A percentile compares a stretch with the other conserved stretches of the same genome.
Evolutionary conservation across 1,140 invertebrate species (phyloP).

Genomic region (Panagrolaimus sp.): DNA sequence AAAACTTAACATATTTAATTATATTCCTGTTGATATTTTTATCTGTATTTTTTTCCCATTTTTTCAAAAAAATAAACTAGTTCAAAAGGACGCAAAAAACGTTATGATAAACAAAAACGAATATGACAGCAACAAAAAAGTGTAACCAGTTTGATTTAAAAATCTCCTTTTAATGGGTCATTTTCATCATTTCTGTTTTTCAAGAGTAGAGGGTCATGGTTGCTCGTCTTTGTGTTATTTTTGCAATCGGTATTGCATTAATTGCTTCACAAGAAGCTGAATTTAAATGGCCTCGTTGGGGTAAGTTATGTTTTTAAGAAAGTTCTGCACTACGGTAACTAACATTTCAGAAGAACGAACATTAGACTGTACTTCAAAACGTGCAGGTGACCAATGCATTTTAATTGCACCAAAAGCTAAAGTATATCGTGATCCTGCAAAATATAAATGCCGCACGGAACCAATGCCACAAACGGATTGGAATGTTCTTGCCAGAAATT

Average conservation of each 20-base stretch:
- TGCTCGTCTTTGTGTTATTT: neutral
- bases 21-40: no score
- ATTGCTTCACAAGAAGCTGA: neutral
- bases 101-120: no score
- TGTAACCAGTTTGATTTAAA: no score
- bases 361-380: conserved; percentile 30
- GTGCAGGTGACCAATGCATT: conserved; percentile 21
- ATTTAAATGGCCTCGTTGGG: conserved; percentile 30
- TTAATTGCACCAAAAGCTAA: conserved; percentile 32
- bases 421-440: conserved; percentile 22
- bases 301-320: conserved; percentile 8
- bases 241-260: neutral
- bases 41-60: no score
- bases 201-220: neutral
- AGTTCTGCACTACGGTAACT: neutral
- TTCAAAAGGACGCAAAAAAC: no score
- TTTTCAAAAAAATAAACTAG: no score
- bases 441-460: conserved; percentile 35
- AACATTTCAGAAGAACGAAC: conserved; percentile 37
- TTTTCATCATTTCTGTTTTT: no score
- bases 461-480: conserved; percentile 51
- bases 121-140: no score
- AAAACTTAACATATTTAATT: no score
- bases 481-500: conserved; percentile 44
- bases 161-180: no score